Conservation (phyloP, 2,113 vertebrate genomes). For the Nesospiza acunhae region DNA sequence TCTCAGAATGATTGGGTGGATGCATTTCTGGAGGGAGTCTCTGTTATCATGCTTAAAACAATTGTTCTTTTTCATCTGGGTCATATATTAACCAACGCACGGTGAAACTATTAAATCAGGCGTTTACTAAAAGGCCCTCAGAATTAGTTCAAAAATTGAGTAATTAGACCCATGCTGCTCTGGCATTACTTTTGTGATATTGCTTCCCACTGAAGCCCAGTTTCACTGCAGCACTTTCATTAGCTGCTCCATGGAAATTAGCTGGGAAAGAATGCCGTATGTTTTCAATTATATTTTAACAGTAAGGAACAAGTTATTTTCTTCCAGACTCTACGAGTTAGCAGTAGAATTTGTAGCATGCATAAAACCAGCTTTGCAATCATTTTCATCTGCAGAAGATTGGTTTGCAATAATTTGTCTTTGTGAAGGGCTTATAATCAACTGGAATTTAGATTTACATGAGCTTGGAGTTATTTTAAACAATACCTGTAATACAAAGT, state of each 20-base stretch:
- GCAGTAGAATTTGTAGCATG: background rate
- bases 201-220: conserved; percentile 20
- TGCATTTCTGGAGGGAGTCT: background rate
- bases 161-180: conserved; percentile 69
- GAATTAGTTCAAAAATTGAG: conserved; percentile 76
- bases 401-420: conserved; percentile 30
- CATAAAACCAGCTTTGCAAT: conserved; percentile 27
- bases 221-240: conserved; percentile 51
- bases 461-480: background rate
- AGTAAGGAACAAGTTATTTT: conserved; percentile 36
- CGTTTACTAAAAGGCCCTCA: conserved; percentile 57
- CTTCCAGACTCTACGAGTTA: background rate
- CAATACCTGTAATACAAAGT: background rate
- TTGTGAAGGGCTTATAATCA: conserved; percentile 26
- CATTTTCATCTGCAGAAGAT: conserved; percentile 24
- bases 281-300: conserved; percentile 69
- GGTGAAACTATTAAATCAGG: conserved; percentile 42
- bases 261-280: conserved; percentile 33
- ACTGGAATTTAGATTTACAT: background rate
- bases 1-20: background rate
- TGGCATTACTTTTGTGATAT: conserved; percentile 52
- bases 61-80: conserved; percentile 40
- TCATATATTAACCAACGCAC: conserved; percentile 46
- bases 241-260: conserved; percentile 58
- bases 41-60: conserved; percentile 13